Evolutionary conservation across 2,113 vertebrate species (phyloP).

Genomic region (Origma solitaria): DNA sequence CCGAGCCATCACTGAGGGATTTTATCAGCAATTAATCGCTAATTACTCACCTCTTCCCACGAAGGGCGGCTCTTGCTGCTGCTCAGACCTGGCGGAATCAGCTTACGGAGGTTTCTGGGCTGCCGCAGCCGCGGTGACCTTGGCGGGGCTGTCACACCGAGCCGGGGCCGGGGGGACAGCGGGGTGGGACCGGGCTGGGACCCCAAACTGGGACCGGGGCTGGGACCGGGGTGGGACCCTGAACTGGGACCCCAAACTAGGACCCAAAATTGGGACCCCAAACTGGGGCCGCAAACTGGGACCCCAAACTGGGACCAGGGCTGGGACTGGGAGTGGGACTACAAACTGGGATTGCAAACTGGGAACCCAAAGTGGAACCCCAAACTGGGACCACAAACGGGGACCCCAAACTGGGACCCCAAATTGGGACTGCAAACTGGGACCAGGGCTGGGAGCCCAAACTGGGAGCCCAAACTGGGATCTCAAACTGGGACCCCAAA

Average conservation of each 20-base stretch:
- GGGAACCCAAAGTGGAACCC: no score
- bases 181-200: neutral
- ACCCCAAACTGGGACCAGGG: no score
- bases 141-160: neutral
- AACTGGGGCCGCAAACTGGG: neutral
- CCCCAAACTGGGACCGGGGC: neutral
- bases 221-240: no score
- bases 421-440: no score
- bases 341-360: no score
- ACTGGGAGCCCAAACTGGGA: neutral
- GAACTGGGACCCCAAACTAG: neutral
- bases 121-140: neutral
- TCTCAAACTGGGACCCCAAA: fast-evolving
- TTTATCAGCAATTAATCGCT: neutral
- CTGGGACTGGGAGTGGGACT: neutral
- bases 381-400: no score
- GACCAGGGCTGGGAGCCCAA: neutral
- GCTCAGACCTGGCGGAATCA: neutral
- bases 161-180: fast-evolving
- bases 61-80: neutral
- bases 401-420: no score
- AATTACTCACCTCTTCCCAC: neutral
- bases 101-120: neutral
- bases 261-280: no score
- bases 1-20: fast-evolving